These are phyloP conservation scores for Pleuronectes platessa DNA, from an alignment of 2,113 vertebrate species.

Conservation along the genomic window DNA sequence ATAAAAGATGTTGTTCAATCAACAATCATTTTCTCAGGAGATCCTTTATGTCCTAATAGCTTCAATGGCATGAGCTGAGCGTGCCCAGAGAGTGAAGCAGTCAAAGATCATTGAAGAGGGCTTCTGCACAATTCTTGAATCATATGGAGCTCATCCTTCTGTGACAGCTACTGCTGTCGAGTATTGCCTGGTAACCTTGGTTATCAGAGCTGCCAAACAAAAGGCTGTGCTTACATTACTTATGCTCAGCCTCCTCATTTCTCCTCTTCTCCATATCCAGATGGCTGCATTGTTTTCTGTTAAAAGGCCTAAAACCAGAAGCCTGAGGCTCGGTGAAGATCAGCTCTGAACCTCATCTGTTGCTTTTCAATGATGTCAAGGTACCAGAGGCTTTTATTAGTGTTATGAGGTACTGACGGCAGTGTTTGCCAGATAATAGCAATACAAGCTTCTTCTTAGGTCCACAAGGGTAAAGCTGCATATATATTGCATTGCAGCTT, in stretches of 20 bases:
- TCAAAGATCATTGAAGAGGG: slow-evolving; percentile 42
- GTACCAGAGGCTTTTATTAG: neutral
- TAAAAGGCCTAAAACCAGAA: slow-evolving; percentile 44
- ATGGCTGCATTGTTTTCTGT: slow-evolving; percentile 71
- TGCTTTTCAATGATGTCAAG: slow-evolving; percentile 7
- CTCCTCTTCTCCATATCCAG: slow-evolving; percentile 66
- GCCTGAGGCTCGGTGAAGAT: slow-evolving; percentile 26
- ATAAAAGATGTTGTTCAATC: slow-evolving; percentile 23
- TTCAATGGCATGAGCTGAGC: slow-evolving; percentile 12
- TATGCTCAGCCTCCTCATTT: slow-evolving; percentile 60
- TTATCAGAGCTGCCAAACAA: slow-evolving; percentile 73
- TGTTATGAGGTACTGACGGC: neutral
- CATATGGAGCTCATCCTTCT: slow-evolving; percentile 61
- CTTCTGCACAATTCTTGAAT: slow-evolving; percentile 51
- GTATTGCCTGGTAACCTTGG: slow-evolving; percentile 76
- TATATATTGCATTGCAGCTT: neutral
- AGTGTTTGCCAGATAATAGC: neutral
- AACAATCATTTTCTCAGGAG: slow-evolving; percentile 15
- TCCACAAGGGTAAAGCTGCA: neutral
- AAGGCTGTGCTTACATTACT: slow-evolving; percentile 65
- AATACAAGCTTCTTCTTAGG: neutral
- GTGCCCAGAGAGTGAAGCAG: slow-evolving; percentile 16
- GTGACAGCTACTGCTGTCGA: slow-evolving; percentile 62
- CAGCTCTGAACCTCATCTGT: neutral
- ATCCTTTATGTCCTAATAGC: slow-evolving; percentile 1